Base-by-base conservation (phyloP, 2,113 vertebrate species). In the Struthidea cinerea region DNA sequence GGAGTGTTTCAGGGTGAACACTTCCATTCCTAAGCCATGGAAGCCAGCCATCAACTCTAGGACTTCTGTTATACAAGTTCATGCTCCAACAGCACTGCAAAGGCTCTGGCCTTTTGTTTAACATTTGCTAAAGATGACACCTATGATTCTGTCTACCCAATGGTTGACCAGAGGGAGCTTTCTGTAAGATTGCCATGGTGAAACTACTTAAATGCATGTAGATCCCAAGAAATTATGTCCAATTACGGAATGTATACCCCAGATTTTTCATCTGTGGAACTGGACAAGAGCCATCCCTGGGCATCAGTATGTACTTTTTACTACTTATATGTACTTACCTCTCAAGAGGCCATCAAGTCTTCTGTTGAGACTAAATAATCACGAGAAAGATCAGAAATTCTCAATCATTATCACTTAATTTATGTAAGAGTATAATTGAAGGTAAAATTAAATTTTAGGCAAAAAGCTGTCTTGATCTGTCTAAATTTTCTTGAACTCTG, bases 141-240 rank as follows among this genome's bases (percentile, higher is more conserved):
- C 19, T 12, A 6, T 22, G n/a, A 50, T 65, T 81, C 28, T 61
- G 33, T 61, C 32, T 61, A 44, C 30, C 5, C 23, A 65, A 1
- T 4, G 11, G 23, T 23, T 80, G 35, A 52, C 12, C 12, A 52
- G 35, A 82, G 24, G 8, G 14, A 85, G 8, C 16, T 84, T 82
- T 91, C 71, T 67, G 55, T 26, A 69, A 74, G 13, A 57, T 13
- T 3, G 0, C 8, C 0, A 0, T 39, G 3, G 9, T 56, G 27
- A 50, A 64, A 42, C 21, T 52, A 23, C 5, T 68, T 80, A 56
- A 71, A 24, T 57, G 24, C 1, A 52, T 23, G 7, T 32, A 65
- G 26, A 78, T 74, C 10, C 2, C 15, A 67, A 67, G 2, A 61
- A 84, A 84, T 42, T 15, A 19, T 70, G 28, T 70, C 49, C 18